phyloP scores from a whole-genome alignment of 2,888 invertebrate species.

The Nysson spinosus region DNA sequence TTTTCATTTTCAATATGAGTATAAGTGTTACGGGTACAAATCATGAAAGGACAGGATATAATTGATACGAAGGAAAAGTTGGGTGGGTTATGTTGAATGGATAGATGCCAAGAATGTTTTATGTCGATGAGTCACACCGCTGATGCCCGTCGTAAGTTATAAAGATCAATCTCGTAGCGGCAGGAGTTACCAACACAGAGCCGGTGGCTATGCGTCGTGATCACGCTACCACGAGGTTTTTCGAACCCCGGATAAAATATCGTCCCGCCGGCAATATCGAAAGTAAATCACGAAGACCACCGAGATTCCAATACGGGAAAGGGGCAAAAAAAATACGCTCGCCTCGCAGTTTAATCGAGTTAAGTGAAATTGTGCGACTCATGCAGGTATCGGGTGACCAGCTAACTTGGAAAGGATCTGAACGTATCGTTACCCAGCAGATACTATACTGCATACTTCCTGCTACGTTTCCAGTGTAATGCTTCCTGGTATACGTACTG shows the following conservation, averaged over 20 bases:
- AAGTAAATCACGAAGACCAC: conserved; percentile 58
- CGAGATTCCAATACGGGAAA: conserved; percentile 35
- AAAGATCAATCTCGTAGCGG: conserved; percentile 50
- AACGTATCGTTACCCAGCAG: too few relatives aligned
- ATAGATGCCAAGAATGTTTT: conserved; percentile 5
- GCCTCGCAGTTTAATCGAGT: conserved; percentile 59
- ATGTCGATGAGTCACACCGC: conserved; percentile 38
- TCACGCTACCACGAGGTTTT: conserved; percentile 49
- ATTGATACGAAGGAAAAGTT: not conserved
- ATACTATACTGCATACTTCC: too few relatives aligned
- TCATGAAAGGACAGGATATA: not conserved
- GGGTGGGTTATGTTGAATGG: not conserved
- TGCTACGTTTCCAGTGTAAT: too few relatives aligned
- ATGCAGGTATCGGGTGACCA: conserved; percentile 30
- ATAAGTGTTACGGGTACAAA: not conserved
- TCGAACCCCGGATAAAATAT: conserved; percentile 57
- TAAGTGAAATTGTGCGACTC: conserved; percentile 60
- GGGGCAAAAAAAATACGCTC: conserved; percentile 32
- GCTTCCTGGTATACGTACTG: too few relatives aligned
- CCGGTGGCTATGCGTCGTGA: conserved; percentile 27
- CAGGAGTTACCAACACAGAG: conserved; percentile 14
- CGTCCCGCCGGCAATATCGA: conserved; percentile 56
- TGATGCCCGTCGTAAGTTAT: conserved; percentile 44
- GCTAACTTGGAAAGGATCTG: too few relatives aligned
- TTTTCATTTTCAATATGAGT: too few relatives aligned